Evolutionary conservation across 2,888 invertebrate genomes (phyloP).

Genomic region (Byasa hedistus): DNA sequence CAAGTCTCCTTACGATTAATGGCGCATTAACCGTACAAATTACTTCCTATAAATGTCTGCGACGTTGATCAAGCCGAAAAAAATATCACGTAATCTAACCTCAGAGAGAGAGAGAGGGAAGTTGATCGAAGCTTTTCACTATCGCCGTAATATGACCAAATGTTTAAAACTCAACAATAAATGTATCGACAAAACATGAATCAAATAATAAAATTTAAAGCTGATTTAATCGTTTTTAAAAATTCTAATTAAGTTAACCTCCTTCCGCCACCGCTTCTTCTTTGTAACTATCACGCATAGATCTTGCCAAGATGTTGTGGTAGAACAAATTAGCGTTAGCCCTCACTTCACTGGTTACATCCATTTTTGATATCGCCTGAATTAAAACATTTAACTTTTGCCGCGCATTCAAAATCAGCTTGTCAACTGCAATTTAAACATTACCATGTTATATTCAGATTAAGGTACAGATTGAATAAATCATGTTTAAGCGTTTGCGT

Average conservation of each 20-base stretch:
- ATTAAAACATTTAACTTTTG: slow-evolving; percentile 63
- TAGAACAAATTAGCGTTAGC: slow-evolving; percentile 59
- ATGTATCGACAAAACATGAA: background rate
- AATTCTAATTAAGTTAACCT: slow-evolving; percentile 45
- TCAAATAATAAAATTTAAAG: background rate
- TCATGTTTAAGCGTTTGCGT: background rate
- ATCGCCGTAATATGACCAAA: too few species aligned
- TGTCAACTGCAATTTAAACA: slow-evolving; percentile 54
- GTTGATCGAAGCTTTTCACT: too few species aligned
- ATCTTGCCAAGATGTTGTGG: slow-evolving; percentile 63
- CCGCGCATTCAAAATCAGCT: slow-evolving; percentile 54
- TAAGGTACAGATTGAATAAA: background rate
- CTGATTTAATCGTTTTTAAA: background rate
- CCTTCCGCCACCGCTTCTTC: slow-evolving; percentile 66
- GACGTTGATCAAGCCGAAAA: too few species aligned
- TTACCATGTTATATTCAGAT: background rate
- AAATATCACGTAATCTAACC: too few species aligned
- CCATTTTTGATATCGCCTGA: slow-evolving; percentile 64
- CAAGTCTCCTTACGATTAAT: too few species aligned
- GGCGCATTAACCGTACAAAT: too few species aligned
- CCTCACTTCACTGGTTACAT: slow-evolving; percentile 56
- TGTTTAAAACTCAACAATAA: background rate
- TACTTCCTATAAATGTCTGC: too few species aligned
- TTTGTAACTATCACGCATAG: slow-evolving; percentile 67
- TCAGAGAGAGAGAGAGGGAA: too few species aligned